Evolutionary conservation across 2,113 vertebrate genomes (phyloP), one percentile per base, ranked within the genome.

Genomic region (Glaucomys volans): DNA sequence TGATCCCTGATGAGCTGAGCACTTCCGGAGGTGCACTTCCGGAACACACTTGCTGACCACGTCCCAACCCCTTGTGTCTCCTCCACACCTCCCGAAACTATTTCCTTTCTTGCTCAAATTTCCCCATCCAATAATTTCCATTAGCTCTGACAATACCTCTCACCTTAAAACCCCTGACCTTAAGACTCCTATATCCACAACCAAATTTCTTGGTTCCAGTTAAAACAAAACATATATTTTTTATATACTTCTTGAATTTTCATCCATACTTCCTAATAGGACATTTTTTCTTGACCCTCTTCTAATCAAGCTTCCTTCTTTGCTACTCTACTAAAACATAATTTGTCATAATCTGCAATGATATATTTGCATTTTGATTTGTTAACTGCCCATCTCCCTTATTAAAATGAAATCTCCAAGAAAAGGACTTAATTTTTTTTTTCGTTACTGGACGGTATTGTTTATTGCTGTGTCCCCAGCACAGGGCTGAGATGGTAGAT

Each of bases 211-310:
- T 79, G n/a, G 10, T 26, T 79, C 42, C 8, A 20, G 50, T 37
- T 50, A 77, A 86, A 93, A 94, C 47, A 92, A 95, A 91, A 44
- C 0, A 6, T 47, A 40, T 44, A 92, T 94, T 80, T 80, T 72
- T 22, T 6, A 37, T 6, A 71, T 16, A 40, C 20, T 26, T 35
- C 40, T 24, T 13, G 30, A 37, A 69, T 37, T 88, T 90, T 62
- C 85, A 50, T 40, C 77, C 76, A 18, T 47, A 64, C 22, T 87
- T 92, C 32, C 67, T 90, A 92, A 89, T 20, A 80, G 37, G 14
- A 88, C 54, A 40, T 42, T 93, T 80, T 42, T 69, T 85, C 59
- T 87, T 59, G 40, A 72, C 62, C 14, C 42, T 66, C 37, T 86
- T 92, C n/a, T 64, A 85, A 86, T 79, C 76, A 88, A 79, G 26